A percentile compares a stretch with the other conserved stretches of the same genome.
These are phyloP conservation scores for Sporophila hypoxantha DNA, from an alignment of 2,113 vertebrate species.

Conservation along the genomic window DNA sequence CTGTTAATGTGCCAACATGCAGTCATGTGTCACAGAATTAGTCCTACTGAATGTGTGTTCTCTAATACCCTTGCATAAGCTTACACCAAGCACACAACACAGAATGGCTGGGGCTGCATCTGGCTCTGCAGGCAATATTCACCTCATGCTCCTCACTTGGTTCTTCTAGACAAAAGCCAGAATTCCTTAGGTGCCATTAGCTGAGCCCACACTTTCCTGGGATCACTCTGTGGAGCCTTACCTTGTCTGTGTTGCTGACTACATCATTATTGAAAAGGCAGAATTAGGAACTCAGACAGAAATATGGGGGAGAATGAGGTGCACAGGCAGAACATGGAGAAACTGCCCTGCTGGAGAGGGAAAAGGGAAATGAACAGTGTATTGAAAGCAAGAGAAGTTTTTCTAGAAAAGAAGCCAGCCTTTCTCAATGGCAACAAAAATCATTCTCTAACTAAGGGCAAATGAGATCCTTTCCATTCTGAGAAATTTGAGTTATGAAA, in stretches of 20 bases:
- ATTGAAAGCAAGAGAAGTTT: neutral
- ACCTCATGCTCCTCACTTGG: neutral
- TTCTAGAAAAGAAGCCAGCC: neutral
- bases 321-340: neutral
- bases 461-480: conserved; percentile 17
- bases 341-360: neutral
- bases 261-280: neutral
- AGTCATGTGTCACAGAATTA: neutral
- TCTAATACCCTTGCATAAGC: neutral
- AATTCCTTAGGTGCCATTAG: neutral
- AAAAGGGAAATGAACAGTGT: neutral
- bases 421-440: conserved; percentile 27
- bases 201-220: neutral
- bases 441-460: neutral
- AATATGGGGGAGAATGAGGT: neutral
- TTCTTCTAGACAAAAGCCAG: neutral
- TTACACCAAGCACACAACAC: neutral
- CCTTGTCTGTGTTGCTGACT: neutral
- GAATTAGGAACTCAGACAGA: neutral
- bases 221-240: neutral
- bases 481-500: conserved; percentile 38
- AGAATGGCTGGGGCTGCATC: neutral
- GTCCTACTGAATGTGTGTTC: neutral
- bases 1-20: neutral
- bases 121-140: neutral